These are phyloP conservation scores for Sminthurides aquaticus DNA, from an alignment of 2,888 invertebrate species.

Conservation along the genomic window DNA sequence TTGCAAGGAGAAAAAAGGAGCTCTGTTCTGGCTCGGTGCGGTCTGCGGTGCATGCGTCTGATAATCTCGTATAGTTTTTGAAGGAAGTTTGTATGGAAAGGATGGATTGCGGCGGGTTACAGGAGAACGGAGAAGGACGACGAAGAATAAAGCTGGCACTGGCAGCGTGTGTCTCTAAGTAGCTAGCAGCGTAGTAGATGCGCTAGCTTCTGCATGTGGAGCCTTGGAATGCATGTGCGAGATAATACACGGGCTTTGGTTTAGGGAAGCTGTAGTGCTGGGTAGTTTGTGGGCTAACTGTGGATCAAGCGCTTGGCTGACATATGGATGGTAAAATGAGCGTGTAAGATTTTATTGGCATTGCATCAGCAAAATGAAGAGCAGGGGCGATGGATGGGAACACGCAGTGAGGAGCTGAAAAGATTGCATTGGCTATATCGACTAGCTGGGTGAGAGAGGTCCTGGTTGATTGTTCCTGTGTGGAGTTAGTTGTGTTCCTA, in stretches of 20 bases:
- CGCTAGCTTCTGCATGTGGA: too few relatives aligned
- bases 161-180: background rate
- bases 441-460: background rate
- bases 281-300: too few relatives aligned
- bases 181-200: too few relatives aligned
- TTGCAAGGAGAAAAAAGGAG: background rate
- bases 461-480: background rate
- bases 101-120: background rate
- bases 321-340: background rate
- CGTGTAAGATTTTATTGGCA: constrained; percentile 16
- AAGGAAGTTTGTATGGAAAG: background rate
- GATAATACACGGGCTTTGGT: too few relatives aligned
- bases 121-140: background rate
- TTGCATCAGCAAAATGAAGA: constrained; percentile 19
- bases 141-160: background rate
- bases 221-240: too few relatives aligned
- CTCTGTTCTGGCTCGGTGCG: background rate
- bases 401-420: constrained; percentile 20
- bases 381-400: background rate
- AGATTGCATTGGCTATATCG: background rate
- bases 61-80: background rate
- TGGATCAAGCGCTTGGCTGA: too few relatives aligned
- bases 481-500: background rate
- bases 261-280: too few relatives aligned
- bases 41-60: background rate